Evolutionary conservation across 1,140 invertebrate genomes (phyloP), one percentile per base, ranked within the genome.

Genomic region (Ceratina calcarata): DNA sequence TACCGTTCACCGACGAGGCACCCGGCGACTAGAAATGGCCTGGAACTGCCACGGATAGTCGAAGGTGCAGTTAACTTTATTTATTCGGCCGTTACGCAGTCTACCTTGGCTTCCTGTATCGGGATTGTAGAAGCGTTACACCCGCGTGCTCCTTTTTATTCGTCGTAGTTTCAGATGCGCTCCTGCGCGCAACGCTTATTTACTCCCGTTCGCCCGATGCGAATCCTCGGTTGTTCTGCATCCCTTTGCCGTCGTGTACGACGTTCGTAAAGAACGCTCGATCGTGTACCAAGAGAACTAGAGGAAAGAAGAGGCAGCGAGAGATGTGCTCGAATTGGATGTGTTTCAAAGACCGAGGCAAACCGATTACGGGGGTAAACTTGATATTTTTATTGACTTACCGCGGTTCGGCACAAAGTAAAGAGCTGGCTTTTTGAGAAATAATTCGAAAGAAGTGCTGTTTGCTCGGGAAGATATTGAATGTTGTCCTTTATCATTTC

Each of bases 51-150:
- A 57, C 49, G 51, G 60, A 18, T 78, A 65, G 68, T 20, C 60
- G 68, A 65, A 78, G 60, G 51, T 37, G 76, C 69, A 78, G 76
- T 78, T 78, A 78, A 78, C 76, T 78, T 78, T 78, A 78, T 78
- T 72, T 78, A 78, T 78, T 78, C 60, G 22, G 3, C 51, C 68
- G 68, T 78, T 72, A 64, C 49, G 68, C 76, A 78, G 76, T 64
- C 76, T 78, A 71, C 68, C 76, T 78, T 78, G 49, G 24, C 49
- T 64, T 78, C 76, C 76, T 24, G 20, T 22, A 70, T 45, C 65
- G 58, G 72, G 24, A 78, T 55, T 22, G 67, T 62, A 37, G 57
- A 71, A 20, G 62, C 58, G 70, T 37, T 37, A 37, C 32, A 24
- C 16, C 13, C 22, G 24, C 22, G 32, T 24, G 8, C 57, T 72